Evolutionary conservation across 2,888 invertebrate species (phyloP), one percentile per base, ranked within the genome.

Genomic region (Dimorphilus gyrociliatus): DNA sequence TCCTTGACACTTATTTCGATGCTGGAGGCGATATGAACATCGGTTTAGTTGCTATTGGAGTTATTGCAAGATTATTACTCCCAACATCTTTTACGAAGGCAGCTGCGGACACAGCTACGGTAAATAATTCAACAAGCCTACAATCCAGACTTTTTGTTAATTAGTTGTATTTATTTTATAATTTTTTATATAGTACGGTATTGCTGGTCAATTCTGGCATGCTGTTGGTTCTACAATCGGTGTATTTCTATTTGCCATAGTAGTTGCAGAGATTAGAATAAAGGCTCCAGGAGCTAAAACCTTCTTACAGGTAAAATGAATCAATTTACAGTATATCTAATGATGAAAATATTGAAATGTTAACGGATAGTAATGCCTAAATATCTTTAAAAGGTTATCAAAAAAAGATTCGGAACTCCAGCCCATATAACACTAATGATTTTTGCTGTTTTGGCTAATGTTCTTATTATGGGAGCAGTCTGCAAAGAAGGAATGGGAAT

Each of bases 271-370:
- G 34, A 41, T 44, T 19, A 21, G 43, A 14, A 38, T 44, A 32
- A 44, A 45, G 24, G 37, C 41, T 14, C 44, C 44, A 1, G 44
- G 44, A 13, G 42, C 44, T 7, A 44, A 44, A 29, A 44, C 44
- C 14, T 44, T 38, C 27, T 36, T 44, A 4, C 44, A 44, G 39
- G 44, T 40, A 23, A 19, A 21, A n/a, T 21, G n/a, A 8, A 10
- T 8, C n/a, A 8, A 8, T 21, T 8, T 8, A 8, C n/a, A 10
- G n/a, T n/a, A 10, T n/a, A 21, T 21, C n/a, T 21, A 10, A n/a
- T 8, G n/a, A 10, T 21, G 21, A 21, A 10, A 21, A 21, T 21
- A 10, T n/a, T 21, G 8, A 10, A 8, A 10, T 21, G 8, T 21
- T 21, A 21, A 21, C n/a, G n/a, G n/a, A n/a, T 21, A 21, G n/a